Percentiles rank a stretch among this genome's conserved stretches.
These are phyloP conservation scores for Tychaedon coryphoeus DNA, from an alignment of 2,113 vertebrate species.

Conservation along the genomic window DNA sequence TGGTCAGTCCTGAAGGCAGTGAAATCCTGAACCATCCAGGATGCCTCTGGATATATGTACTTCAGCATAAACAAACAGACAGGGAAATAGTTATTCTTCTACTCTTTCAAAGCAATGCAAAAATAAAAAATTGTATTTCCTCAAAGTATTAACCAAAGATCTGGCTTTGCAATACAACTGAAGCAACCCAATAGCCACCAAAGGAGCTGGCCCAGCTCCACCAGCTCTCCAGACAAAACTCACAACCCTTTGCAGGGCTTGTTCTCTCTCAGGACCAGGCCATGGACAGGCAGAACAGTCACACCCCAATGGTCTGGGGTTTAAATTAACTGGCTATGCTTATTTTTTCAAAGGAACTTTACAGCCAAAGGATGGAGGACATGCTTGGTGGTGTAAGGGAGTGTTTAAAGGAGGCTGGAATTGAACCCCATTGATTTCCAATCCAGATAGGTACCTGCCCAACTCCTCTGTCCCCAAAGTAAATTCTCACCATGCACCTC, in stretches of 20 bases:
- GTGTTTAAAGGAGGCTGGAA: not conserved
- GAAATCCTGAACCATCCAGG: not conserved
- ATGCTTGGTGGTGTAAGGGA: not conserved
- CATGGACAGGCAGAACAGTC: not conserved
- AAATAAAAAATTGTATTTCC: not conserved
- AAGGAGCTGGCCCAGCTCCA: not conserved
- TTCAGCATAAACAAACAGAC: not conserved
- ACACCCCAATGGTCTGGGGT: not conserved
- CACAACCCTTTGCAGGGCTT: not conserved
- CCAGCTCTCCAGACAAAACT: not conserved
- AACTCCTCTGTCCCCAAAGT: not conserved
- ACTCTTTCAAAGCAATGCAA: not conserved
- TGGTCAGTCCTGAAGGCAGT: not conserved
- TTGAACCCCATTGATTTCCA: not conserved
- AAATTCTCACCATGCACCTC: not conserved
- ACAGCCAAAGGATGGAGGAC: not conserved
- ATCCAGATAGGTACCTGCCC: not conserved
- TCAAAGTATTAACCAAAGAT: not conserved
- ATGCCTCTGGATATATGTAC: not conserved
- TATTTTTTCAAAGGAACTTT: not conserved
- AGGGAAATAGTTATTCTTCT: not conserved
- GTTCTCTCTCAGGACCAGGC: not conserved
- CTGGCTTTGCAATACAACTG: not conserved
- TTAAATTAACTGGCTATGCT: not conserved
- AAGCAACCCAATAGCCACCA: not conserved